phyloP scores from a whole-genome alignment of 2,888 invertebrate species.

The Adineta ricciae region DNA sequence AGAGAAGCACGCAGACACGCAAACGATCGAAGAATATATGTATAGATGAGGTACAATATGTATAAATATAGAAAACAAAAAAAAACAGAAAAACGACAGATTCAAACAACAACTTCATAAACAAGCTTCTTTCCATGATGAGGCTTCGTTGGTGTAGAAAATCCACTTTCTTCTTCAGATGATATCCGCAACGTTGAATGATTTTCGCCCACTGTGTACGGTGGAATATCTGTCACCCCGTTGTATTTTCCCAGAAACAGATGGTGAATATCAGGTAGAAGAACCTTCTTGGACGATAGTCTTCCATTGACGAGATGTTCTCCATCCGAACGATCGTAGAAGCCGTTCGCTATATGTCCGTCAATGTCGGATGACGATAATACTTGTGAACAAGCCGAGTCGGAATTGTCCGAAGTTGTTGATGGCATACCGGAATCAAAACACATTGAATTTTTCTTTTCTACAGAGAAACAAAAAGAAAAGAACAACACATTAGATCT shows the following conservation, averaged over 20 bases:
- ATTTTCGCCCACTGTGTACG: not conserved
- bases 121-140: conserved; percentile 10
- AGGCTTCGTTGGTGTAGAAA: conserved; percentile 5
- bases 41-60: not conserved
- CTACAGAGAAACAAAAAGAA: not conserved
- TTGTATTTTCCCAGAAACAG: not conserved
- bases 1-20: not conserved
- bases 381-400: conserved; percentile 13
- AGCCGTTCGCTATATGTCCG: not conserved
- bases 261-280: not conserved
- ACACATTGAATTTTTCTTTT: conserved; percentile 18
- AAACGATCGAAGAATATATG: not conserved
- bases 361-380: not conserved
- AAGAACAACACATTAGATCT: not conserved
- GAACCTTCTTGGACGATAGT: not conserved
- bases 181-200: not conserved
- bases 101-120: conserved; percentile 14
- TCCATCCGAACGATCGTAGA: not conserved
- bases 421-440: conserved; percentile 17
- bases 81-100: not conserved
- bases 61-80: not conserved
- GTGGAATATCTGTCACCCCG: not conserved
- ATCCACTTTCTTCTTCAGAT: conserved; percentile 1
- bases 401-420: not conserved
- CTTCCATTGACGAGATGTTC: conserved; percentile 9